Conservation (phyloP, 2,113 vertebrate genomes). For the Macquaria ambigua region DNA sequence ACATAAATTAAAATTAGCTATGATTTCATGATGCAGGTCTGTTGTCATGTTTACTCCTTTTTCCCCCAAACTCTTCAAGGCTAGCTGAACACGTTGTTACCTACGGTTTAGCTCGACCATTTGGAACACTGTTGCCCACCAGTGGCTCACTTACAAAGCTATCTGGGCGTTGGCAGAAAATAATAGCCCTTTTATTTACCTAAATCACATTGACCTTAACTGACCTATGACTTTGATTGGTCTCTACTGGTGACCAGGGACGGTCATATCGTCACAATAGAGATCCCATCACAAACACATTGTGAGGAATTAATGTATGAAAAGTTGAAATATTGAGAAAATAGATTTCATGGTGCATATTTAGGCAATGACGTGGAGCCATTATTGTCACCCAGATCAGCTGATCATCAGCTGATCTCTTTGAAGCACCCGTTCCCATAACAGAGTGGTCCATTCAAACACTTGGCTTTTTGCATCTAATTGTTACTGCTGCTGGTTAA, state of each 20-base stretch:
- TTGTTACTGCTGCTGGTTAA: constrained; percentile 9
- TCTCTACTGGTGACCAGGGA: not conserved
- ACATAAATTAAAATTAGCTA: not conserved
- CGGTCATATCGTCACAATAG: not conserved
- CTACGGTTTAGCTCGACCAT: not conserved
- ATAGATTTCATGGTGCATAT: constrained; percentile 24
- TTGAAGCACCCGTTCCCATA: constrained; percentile 21
- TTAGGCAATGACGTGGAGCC: constrained; percentile 21
- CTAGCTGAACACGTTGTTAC: not conserved
- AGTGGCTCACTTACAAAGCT: not conserved
- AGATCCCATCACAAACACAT: not conserved
- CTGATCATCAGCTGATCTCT: constrained; percentile 68
- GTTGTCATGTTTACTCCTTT: not conserved
- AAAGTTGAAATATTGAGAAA: constrained; percentile 19
- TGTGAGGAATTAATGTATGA: not conserved
- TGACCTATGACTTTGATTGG: not conserved
- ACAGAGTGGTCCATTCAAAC: constrained; percentile 42
- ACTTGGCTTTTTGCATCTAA: not conserved
- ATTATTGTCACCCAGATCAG: constrained; percentile 35
- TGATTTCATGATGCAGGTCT: constrained; percentile 3
- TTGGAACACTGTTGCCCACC: not conserved
- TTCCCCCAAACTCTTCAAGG: not conserved
- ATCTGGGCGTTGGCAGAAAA: not conserved
- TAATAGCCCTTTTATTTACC: not conserved
- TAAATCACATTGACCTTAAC: not conserved